Percentiles rank a stretch among this genome's conserved stretches.
Evolutionary conservation across 2,113 vertebrate genomes (phyloP).

Genomic region (Octodon degus): DNA sequence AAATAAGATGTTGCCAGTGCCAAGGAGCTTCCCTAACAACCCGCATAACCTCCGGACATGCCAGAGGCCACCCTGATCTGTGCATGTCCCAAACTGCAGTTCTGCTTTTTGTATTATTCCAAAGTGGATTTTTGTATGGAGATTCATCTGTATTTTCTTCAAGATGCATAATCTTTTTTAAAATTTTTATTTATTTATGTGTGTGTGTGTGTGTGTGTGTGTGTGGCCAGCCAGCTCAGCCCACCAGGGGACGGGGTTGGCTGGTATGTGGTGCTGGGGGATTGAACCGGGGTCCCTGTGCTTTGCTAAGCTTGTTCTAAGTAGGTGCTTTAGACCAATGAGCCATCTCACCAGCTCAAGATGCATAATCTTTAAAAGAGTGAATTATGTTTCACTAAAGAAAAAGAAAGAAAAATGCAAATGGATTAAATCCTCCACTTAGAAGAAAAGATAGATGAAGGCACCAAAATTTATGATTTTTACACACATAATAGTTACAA

Average conservation of each 20-base stretch:
- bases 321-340: too few relatives aligned
- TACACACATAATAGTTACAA: background rate
- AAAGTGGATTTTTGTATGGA: background rate
- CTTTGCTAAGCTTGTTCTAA: too few relatives aligned
- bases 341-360: too few relatives aligned
- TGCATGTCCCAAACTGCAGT: background rate
- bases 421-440: background rate
- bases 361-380: background rate
- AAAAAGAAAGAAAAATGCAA: background rate
- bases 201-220: too few relatives aligned
- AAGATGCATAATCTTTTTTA: background rate
- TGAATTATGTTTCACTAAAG: constrained; percentile 1
- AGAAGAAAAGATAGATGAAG: background rate
- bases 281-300: too few relatives aligned
- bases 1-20: too few relatives aligned
- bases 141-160: background rate
- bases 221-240: too few relatives aligned
- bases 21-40: background rate
- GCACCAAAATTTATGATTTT: background rate
- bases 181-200: too few relatives aligned
- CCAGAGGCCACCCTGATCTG: background rate
- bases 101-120: background rate
- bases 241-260: too few relatives aligned
- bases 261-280: too few relatives aligned
- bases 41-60: background rate